Base-by-base conservation (phyloP, 2,797 vertebrate species). In the Borostomias antarcticus region DNA sequence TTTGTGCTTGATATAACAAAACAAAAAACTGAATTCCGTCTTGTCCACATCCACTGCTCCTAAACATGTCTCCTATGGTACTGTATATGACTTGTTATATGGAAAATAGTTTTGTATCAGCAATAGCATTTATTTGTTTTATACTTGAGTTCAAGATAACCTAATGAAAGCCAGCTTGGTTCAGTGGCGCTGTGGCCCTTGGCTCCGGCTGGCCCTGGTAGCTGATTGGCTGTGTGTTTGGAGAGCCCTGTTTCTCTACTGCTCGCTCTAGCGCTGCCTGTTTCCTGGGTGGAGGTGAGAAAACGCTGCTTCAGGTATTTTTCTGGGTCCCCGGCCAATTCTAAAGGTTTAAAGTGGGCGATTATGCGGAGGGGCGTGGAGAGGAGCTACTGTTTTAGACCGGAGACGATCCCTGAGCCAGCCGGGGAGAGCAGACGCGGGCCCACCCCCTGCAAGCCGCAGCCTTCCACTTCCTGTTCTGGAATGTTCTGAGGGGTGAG, bases 1-100 rank as follows among this genome's bases (percentile, higher is more conserved):
- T 62, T 33, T 47, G 17, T 72, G 62, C 66, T 62, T 66, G 21
- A 78, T 5, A 32, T 43, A 59, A 68, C n/a, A n/a, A n/a, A n/a
- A n/a, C n/a, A 28, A 60, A 70, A 66, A 17, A 40, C 51, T 56
- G 28, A 30, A 37, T 32, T 51, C 52, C 58, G 15, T 30, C 15
- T 48, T 10, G 56, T 30, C n/a, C 40, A 48, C 5, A 4, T 45
- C 26, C 26, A 15, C 47, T 35, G 9, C 7, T 9, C 56, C 35
- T 35, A 35, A 8, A 23, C 13, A 52, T 17, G 11, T 21, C 19
- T 21, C 23, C 23, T 4, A 13, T 15, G 40, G 15, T 45, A 45
- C 40, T 2, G 21, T 23, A 23, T 32, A 32, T 3, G 25, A 45
- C n/a, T 17, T 45, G 40, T n/a, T 45, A 45, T n/a, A 45, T 45